These are phyloP conservation scores for Mesembrinibis cayennensis DNA, from an alignment of 2,113 vertebrate species.

Conservation along the genomic window DNA sequence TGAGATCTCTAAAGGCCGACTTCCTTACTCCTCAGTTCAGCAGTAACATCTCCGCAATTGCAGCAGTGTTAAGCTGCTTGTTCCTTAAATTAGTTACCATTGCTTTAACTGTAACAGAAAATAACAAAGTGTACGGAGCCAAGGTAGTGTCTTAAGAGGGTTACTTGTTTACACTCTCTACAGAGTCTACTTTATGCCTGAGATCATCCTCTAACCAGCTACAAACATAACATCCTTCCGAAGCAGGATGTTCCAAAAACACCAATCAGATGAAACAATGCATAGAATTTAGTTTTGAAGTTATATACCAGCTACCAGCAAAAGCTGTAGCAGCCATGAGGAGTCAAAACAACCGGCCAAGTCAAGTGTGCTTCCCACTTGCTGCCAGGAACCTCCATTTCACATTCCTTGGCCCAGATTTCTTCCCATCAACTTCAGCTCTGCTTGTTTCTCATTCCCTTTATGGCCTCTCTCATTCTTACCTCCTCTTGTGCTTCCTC, in stretches of 20 bases:
- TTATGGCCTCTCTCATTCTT: not conserved
- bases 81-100: not conserved
- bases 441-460: not conserved
- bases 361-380: not conserved
- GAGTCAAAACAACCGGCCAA: not conserved
- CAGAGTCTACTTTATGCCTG: not conserved
- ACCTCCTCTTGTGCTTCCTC: not conserved
- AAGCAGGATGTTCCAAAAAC: not conserved
- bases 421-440: not conserved
- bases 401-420: not conserved
- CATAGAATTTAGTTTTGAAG: not conserved
- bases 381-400: not conserved
- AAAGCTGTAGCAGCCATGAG: not conserved
- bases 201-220: not conserved
- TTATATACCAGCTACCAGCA: not conserved
- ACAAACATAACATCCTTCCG: not conserved
- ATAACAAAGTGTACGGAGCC: accelerated
- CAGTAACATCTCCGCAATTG: not conserved
- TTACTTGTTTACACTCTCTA: not conserved
- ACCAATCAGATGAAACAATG: not conserved
- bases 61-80: not conserved
- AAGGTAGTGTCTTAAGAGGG: not conserved
- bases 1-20: not conserved
- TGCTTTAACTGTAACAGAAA: not conserved
- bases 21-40: not conserved